Conservation (phyloP, 2,797 vertebrate genomes). For the Arrhamphus sclerolepis region DNA sequence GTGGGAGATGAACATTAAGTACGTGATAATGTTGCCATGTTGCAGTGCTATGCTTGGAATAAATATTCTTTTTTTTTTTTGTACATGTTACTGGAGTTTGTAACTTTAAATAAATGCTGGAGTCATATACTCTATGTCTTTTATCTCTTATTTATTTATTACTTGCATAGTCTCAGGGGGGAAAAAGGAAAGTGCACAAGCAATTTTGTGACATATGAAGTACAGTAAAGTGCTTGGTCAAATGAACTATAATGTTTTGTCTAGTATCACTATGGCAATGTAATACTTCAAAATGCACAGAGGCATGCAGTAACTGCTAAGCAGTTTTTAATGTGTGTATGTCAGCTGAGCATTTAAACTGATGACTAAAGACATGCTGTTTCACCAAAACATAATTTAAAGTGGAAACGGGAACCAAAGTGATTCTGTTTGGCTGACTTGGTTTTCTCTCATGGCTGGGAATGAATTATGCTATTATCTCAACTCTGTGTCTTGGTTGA, state of each 20-base stretch:
- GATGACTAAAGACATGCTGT: slow-evolving; percentile 27
- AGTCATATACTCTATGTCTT: neutral
- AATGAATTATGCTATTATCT: slow-evolving; percentile 60
- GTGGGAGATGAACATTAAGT: slow-evolving; percentile 42
- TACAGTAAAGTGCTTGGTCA: neutral
- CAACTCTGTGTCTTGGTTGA: slow-evolving; percentile 48
- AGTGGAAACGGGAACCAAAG: slow-evolving; percentile 53
- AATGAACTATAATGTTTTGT: slow-evolving; percentile 7
- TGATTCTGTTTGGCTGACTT: slow-evolving; percentile 49
- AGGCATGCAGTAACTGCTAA: slow-evolving; percentile 22
- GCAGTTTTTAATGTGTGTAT: slow-evolving; percentile 7
- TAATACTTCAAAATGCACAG: slow-evolving; percentile 19
- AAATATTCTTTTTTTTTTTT: slow-evolving; percentile 21
- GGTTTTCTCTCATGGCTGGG: slow-evolving; percentile 46
- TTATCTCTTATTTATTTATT: neutral
- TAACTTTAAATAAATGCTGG: neutral
- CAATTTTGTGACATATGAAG: slow-evolving; percentile 3
- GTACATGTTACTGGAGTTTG: neutral
- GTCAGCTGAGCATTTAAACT: slow-evolving; percentile 46
- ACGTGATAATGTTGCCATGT: slow-evolving; percentile 52
- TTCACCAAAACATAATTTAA: slow-evolving; percentile 37
- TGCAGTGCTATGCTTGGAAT: slow-evolving; percentile 16
- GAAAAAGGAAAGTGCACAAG: neutral
- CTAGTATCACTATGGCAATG: neutral
- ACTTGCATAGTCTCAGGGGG: too few species aligned